A percentile compares a stretch with the other conserved stretches of the same genome.
Conservation (phyloP, 37 sponge, comb jelly and placozoan species). For the Diacarnus erythraeanus region DNA sequence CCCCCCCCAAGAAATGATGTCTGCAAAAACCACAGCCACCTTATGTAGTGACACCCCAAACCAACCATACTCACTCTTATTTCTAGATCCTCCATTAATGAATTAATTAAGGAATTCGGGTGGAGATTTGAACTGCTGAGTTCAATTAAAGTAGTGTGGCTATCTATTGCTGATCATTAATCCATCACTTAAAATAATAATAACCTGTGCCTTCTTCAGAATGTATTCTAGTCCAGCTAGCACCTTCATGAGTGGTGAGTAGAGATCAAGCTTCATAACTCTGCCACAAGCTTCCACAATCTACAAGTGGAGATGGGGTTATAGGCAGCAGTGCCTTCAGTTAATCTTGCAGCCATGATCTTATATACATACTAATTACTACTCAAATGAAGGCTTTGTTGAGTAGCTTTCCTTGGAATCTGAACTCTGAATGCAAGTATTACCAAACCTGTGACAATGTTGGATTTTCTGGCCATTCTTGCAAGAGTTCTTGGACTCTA, state of each 20-base stretch:
- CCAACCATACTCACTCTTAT: background rate
- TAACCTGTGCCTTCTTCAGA: slow-evolving; percentile 83
- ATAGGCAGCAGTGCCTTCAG: no score
- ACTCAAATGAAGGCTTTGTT: no score
- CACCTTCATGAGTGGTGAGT: slow-evolving; percentile 82
- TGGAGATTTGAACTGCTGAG: no score
- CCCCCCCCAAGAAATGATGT: no score
- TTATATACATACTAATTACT: background rate
- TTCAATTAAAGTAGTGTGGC: no score
- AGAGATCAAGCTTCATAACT: slow-evolving; percentile 56
- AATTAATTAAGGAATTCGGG: no score
- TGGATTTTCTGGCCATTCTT: slow-evolving; percentile 90
- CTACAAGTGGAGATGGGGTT: slow-evolving; percentile 19
- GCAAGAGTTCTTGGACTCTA: slow-evolving; percentile 34
- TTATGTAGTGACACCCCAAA: background rate
- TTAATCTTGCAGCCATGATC: no score
- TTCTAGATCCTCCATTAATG: background rate
- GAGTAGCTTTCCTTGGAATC: no score
- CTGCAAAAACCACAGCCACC: background rate
- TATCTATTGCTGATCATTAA: no score
- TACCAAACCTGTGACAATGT: slow-evolving; percentile 81
- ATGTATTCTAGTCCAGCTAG: slow-evolving; percentile 81
- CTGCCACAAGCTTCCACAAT: slow-evolving; percentile 39
- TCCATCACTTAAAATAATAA: no score
- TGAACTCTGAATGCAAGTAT: no score